These are phyloP conservation scores for Crypturellus undulatus DNA, from an alignment of 2,113 vertebrate species.

Conservation along the genomic window DNA sequence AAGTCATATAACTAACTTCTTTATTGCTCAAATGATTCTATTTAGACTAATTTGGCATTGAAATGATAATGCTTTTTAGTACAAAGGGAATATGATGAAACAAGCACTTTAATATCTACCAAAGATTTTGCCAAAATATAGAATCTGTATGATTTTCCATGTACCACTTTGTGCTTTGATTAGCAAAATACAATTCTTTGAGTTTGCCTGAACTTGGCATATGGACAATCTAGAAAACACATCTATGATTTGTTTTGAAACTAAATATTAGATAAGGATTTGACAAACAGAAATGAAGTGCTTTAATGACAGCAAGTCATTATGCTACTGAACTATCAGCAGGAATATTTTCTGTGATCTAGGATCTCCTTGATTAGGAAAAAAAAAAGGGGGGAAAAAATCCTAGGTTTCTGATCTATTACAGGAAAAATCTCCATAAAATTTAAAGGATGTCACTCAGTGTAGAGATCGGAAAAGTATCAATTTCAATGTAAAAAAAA, in stretches of 20 bases:
- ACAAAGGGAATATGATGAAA: not conserved
- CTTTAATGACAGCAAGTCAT: not conserved
- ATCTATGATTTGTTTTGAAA: not conserved
- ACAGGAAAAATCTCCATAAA: not conserved
- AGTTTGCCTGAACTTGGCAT: not conserved
- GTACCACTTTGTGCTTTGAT: not conserved
- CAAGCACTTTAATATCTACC: not conserved
- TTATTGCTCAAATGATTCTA: not conserved
- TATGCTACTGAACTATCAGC: not conserved
- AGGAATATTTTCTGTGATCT: not conserved
- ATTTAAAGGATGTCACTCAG: not conserved
- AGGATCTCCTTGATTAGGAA: not conserved
- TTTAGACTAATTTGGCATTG: not conserved
- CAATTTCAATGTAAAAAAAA: not conserved
- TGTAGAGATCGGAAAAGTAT: not conserved
- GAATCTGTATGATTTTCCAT: not conserved
- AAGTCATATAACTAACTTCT: not conserved
- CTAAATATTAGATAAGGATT: not conserved
- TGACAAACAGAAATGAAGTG: not conserved
- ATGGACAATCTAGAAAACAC: not conserved
- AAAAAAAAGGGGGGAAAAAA: not conserved
- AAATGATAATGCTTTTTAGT: not conserved
- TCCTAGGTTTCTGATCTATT: not conserved
- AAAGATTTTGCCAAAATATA: not conserved
- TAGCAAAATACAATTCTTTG: not conserved